Conservation (phyloP, 2,113 vertebrate species). For the Nansenia antarctica region DNA sequence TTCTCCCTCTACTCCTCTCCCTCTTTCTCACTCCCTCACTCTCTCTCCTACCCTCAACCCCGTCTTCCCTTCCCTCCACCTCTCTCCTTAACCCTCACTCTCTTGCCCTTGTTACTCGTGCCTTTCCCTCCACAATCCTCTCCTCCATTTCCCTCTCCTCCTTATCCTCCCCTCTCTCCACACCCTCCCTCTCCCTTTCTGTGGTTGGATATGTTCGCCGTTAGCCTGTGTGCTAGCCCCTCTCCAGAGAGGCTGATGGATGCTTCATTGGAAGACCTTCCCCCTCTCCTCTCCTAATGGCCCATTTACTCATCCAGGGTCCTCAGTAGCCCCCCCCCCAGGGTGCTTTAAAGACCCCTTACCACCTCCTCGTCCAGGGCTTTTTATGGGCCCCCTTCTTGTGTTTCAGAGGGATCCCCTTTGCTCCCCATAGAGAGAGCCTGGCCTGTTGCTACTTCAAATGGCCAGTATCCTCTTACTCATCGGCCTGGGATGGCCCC, state of each 20-base stretch:
- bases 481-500: too few relatives aligned
- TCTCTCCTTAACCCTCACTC: too few relatives aligned
- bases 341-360: constrained; percentile 12
- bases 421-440: not conserved
- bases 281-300: not conserved
- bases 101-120: too few relatives aligned
- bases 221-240: not conserved
- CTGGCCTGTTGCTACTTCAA: not conserved
- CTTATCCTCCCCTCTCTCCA: not conserved
- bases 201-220: too few relatives aligned
- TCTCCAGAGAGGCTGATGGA: not conserved
- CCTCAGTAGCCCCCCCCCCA: constrained; percentile 9
- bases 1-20: too few relatives aligned
- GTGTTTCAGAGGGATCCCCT: not conserved
- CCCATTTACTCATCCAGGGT: constrained; percentile 14
- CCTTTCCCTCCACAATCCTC: not conserved
- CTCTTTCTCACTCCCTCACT: too few relatives aligned
- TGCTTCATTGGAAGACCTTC: not conserved
- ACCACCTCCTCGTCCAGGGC: not conserved
- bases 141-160: not conserved
- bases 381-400: not conserved
- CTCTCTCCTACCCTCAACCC: too few relatives aligned
- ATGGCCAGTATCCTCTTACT: not conserved
- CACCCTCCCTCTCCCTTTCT: not conserved
- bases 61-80: too few relatives aligned